These are phyloP conservation scores for Pammene fasciana DNA, from an alignment of 2,888 invertebrate species.

Conservation along the genomic window DNA sequence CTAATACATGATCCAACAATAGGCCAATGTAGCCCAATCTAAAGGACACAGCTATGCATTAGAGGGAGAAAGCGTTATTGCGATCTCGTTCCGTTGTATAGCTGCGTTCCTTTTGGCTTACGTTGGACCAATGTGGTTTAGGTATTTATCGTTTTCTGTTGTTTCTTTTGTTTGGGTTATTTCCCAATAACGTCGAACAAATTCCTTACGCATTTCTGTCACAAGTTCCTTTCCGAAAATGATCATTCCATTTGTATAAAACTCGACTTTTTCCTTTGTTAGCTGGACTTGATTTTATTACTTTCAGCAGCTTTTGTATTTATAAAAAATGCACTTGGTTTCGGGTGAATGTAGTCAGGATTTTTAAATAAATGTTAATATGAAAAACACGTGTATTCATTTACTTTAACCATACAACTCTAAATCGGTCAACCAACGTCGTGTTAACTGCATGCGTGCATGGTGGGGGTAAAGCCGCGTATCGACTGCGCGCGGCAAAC, in stretches of 20 bases:
- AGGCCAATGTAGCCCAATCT: too few species aligned
- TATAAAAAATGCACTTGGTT: slow-evolving; percentile 75
- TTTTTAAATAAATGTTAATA: slow-evolving; percentile 73
- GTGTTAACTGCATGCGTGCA: too few species aligned
- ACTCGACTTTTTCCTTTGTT: slow-evolving; percentile 28
- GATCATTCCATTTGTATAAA: slow-evolving; percentile 42
- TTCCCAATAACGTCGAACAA: slow-evolving; percentile 5
- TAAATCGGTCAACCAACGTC: too few species aligned
- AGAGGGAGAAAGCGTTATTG: too few species aligned
- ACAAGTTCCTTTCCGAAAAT: slow-evolving; percentile 38
- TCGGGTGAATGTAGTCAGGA: slow-evolving; percentile 79
- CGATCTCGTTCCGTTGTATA: too few species aligned
- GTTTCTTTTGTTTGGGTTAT: background rate
- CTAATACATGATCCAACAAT: background rate
- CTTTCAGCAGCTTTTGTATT: slow-evolving; percentile 54
- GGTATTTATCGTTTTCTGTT: too few species aligned
- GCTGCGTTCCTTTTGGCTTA: too few species aligned
- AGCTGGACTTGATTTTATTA: slow-evolving; percentile 40
- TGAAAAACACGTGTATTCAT: slow-evolving; percentile 49
- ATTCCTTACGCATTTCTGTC: slow-evolving; percentile 33
- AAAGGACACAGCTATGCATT: too few species aligned
- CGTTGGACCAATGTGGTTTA: too few species aligned
- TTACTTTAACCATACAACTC: slow-evolving; percentile 44
- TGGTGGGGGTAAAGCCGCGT: too few species aligned
- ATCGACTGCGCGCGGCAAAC: too few species aligned